These are phyloP conservation scores for Fregetta grallaria DNA, from an alignment of 2,113 vertebrate species.

Conservation along the genomic window DNA sequence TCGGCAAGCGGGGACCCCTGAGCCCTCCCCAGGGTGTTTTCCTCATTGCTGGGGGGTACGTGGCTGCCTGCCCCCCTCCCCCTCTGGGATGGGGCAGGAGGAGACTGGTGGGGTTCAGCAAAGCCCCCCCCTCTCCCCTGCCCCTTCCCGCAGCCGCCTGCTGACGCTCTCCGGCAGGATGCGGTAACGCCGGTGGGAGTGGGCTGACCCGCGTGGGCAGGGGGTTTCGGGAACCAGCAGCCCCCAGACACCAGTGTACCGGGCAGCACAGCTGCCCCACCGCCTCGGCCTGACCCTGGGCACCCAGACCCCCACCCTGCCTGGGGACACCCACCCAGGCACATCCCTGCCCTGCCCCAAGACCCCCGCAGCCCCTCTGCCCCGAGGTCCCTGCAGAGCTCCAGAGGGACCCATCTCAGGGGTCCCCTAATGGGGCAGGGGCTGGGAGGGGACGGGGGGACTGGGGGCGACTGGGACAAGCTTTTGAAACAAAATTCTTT, in stretches of 20 bases:
- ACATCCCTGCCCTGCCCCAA: accelerated
- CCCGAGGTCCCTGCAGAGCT: background rate
- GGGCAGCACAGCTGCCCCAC: background rate
- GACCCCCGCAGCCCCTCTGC: background rate
- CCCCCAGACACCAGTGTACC: accelerated
- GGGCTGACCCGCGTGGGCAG: background rate
- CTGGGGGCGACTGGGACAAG: background rate
- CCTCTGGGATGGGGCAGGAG: background rate
- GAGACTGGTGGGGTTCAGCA: background rate
- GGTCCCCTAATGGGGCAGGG: background rate
- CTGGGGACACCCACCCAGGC: background rate
- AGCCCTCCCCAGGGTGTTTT: background rate
- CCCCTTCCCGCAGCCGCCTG: background rate
- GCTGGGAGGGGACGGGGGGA: background rate
- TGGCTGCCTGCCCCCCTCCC: too few relatives aligned
- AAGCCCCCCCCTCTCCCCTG: background rate
- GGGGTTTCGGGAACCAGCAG: background rate
- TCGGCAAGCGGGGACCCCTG: background rate
- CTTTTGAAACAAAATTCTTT: background rate
- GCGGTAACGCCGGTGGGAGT: background rate
- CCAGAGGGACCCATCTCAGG: background rate
- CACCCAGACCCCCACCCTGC: background rate
- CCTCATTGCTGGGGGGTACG: background rate
- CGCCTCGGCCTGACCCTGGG: accelerated
- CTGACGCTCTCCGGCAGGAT: background rate